Base-by-base conservation (phyloP, 2,113 vertebrate genomes). In the Elephantulus edwardii region DNA sequence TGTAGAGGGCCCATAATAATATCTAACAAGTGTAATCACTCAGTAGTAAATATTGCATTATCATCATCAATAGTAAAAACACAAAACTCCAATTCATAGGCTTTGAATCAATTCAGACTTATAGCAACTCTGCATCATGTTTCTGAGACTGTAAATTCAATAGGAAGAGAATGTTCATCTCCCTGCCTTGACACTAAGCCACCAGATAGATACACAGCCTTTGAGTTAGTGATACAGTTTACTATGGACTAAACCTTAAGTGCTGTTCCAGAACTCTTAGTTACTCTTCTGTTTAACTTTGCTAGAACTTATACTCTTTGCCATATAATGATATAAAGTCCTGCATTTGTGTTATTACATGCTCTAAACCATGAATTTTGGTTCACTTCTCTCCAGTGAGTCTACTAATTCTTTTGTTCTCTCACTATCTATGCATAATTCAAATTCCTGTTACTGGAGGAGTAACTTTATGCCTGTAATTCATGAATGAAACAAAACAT, bases 401-500 rank as follows among this genome's bases (percentile, higher is more conserved):
- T 92, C 19, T 35, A 60, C 33, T 82, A 46, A 83, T 74, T 93
- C 33, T 7, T 46, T 70, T 33, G n/a, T n/a, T 93, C 42, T 80
- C 20, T 91, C 24, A 75, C 38, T 71, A 76, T 88, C 85, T 95
- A 90, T 91, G 88, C 88, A 91, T 94, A 90, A 88, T 40, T 93
- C 52, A 86, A 46, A 66, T 90, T 66, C 66, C 71, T 92, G 77
- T 95, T 85, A 78, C 77, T 11, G 33, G 20, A 89, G 75, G 66
- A 88, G 82, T 86, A 42, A 48, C 56, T 88, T 71, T 85, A 83
- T 86, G 40, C 40, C 62, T 6, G 1, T 86, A 88, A 54, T 80
- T 92, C 56, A 78, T 83, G 46, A 94, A 90, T 83, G 79, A 93
- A 93, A 90, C 60, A 56, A 84, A 35, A 72, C 66, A 64, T 91